Base-by-base conservation (phyloP, 2,113 vertebrate genomes). In the Serilophus lunatus region DNA sequence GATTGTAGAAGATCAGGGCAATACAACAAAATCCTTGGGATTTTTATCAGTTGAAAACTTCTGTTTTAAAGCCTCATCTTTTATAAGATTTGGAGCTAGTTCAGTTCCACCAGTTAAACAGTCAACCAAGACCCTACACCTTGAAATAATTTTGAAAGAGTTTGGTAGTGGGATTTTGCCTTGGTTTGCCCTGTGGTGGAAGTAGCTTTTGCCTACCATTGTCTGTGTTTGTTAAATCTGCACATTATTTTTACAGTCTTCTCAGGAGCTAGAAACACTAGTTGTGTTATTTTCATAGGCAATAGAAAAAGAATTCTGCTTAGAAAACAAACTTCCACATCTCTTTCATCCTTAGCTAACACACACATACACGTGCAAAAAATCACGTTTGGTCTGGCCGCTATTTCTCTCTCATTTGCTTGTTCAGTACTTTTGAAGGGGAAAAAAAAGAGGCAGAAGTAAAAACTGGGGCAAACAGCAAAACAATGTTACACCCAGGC, bases 361-460 rank as follows among this genome's bases (percentile, higher is more conserved):
- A 35, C 12, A 26, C 2, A 7, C 2, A 12, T 18, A 35, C 28
- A 24, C 79, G 63, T 35, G 57, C 35, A 40, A 80, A 44, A 56
- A 53, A 2, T 29, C 15, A 14, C 38, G 33, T n/a, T 28, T 11
- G 51, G 17, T 57, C 11, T 3, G 76, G 90, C 84, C 96, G 69
- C 84, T 95, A 31, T 63, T 97, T 91, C 86, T 94, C 82, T 92
- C 65, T 95, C 88, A 36, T 94, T 95, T 92, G 88, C 79, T 86
- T 92, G 79, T 91, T 79, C 35, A 80, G 26, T 38, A 36, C 36
- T 85, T 96, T 31, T 40, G 31, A 96, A 92, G 64, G 90, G 59
- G 42, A 72, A 88, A 93, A 86, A 95, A 89, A 81, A 45, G 83
- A 89, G 60, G 63, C 51, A 88, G 69, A 88, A 77, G 28, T 23